These are phyloP conservation scores for Xanthia togata DNA, from an alignment of 2,888 invertebrate species.

Conservation along the genomic window DNA sequence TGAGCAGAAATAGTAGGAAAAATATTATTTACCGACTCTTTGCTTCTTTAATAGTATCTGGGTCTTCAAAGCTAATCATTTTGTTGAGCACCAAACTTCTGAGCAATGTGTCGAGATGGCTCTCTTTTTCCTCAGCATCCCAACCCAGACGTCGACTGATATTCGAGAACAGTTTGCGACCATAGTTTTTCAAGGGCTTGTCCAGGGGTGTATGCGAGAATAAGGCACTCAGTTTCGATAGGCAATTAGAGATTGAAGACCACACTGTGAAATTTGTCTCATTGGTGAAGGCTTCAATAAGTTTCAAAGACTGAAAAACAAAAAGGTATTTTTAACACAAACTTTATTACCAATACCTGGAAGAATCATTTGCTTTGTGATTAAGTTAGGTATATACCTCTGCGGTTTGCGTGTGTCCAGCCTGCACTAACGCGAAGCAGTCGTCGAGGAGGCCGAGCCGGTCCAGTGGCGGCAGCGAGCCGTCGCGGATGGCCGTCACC, in stretches of 20 bases:
- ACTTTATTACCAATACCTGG: background rate
- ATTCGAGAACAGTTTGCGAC: constrained; percentile 93
- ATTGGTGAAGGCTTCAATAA: constrained; percentile 95
- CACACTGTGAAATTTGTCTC: constrained; percentile 98
- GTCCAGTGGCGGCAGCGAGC: constrained; percentile 96
- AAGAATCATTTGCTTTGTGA: background rate
- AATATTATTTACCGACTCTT: constrained; percentile 88
- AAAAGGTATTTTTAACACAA: background rate
- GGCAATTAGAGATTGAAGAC: constrained; percentile 95
- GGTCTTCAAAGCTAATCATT: constrained; percentile 95
- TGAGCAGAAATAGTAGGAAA: constrained; percentile 93
- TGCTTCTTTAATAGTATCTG: constrained; percentile 94
- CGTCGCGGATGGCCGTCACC: constrained; percentile 94
- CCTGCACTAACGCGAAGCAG: constrained; percentile 97
- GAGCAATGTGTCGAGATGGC: constrained; percentile 96
- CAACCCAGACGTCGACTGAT: constrained; percentile 95
- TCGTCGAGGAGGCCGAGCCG: constrained; percentile 97
- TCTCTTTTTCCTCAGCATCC: constrained; percentile 95
- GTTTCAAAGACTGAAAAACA: constrained; percentile 91
- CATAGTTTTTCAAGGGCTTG: constrained; percentile 93
- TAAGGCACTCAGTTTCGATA: constrained; percentile 94
- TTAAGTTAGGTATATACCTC: constrained; percentile 87
- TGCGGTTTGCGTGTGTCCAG: constrained; percentile 95
- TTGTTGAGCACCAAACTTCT: constrained; percentile 95
- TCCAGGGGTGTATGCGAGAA: constrained; percentile 95